Conservation (phyloP, 1,140 invertebrate genomes). For the Drosophila teissieri region DNA sequence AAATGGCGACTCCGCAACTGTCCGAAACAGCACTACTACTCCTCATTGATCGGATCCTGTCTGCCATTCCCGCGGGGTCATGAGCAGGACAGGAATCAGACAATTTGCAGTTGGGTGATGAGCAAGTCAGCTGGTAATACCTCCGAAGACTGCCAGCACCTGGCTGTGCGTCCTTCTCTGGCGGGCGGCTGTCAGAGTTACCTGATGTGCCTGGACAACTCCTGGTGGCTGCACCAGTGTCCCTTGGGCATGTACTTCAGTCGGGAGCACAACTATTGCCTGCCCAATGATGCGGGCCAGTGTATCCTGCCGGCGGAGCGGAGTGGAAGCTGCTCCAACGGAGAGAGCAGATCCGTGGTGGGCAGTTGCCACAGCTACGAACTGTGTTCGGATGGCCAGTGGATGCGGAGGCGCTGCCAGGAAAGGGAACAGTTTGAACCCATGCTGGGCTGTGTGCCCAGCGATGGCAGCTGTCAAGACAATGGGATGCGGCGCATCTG, state of each 20-base stretch:
- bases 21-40: slow-evolving; percentile 63
- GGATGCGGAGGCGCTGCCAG: slow-evolving; percentile 44
- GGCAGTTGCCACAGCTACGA: slow-evolving; percentile 69
- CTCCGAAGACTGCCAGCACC: slow-evolving; percentile 42
- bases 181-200: slow-evolving; percentile 58
- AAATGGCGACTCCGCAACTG: slow-evolving; percentile 74
- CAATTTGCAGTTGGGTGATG: slow-evolving; percentile 14
- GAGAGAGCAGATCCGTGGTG: slow-evolving; percentile 35
- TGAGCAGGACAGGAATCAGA: slow-evolving; percentile 13
- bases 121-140: neutral
- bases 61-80: slow-evolving; percentile 31
- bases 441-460: slow-evolving; percentile 55
- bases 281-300: slow-evolving; percentile 57
- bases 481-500: slow-evolving; percentile 64
- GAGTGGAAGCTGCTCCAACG: slow-evolving; percentile 20
- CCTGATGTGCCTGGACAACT: slow-evolving; percentile 75
- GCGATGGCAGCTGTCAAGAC: slow-evolving; percentile 57
- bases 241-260: slow-evolving; percentile 78
- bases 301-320: slow-evolving; percentile 13
- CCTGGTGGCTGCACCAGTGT: slow-evolving; percentile 76
- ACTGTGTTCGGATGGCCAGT: slow-evolving; percentile 39
- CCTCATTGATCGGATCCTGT: slow-evolving; percentile 33
- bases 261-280: slow-evolving; percentile 63
- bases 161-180: slow-evolving; percentile 42
- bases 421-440: slow-evolving; percentile 56